Conservation (phyloP, 2,113 vertebrate species). For the Alectura lathami region DNA sequence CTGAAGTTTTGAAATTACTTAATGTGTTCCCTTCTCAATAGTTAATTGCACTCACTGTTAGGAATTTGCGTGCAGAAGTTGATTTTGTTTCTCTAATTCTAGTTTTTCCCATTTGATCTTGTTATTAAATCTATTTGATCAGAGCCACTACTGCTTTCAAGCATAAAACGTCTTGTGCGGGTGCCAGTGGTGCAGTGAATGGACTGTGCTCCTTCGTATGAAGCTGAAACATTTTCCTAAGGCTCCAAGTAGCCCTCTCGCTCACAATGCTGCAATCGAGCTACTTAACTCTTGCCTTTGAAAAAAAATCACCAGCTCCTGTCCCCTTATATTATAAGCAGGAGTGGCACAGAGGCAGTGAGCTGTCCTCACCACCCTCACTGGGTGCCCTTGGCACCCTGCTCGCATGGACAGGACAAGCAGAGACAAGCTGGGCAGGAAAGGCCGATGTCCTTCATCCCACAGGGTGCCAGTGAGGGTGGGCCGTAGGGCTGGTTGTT, state of each 20-base stretch:
- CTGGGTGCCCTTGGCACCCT: neutral
- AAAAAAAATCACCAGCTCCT: too few relatives aligned
- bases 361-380: neutral
- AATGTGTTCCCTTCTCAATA: neutral
- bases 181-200: neutral
- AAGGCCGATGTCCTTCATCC: neutral
- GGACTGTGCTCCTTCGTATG: neutral
- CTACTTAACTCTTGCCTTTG: too few relatives aligned
- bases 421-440: neutral
- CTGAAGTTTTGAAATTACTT: neutral
- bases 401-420: rapidly evolving
- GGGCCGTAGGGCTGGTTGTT: neutral
- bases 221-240: neutral
- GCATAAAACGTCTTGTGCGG: neutral
- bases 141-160: neutral
- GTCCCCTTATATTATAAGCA: neutral
- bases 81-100: neutral
- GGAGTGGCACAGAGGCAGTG: rapidly evolving
- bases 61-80: neutral
- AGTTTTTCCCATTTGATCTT: neutral
- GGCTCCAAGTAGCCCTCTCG: neutral
- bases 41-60: neutral
- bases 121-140: neutral
- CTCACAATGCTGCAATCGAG: neutral
- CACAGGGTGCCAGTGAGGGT: neutral